Percentiles rank a stretch among this genome's conserved stretches.
Conservation (phyloP, 2,113 vertebrate genomes). For the Prietella phreatophila region DNA sequence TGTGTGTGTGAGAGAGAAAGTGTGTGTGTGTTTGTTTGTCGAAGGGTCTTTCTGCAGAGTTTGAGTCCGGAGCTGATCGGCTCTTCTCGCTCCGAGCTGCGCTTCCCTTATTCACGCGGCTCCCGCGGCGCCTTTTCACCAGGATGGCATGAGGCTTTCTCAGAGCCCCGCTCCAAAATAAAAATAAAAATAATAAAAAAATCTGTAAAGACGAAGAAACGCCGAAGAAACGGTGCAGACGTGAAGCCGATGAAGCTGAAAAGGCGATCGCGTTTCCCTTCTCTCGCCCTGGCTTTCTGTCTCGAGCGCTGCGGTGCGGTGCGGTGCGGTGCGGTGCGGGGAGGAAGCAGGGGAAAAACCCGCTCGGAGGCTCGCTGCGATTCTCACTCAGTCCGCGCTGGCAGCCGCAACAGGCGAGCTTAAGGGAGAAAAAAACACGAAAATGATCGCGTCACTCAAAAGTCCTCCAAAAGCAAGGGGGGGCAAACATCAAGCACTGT, state of each 20-base stretch:
- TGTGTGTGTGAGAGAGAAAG: conserved; percentile 15
- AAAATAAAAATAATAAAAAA: no score
- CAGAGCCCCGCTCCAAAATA: background rate
- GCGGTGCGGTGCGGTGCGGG: conserved; percentile 56
- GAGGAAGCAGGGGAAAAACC: conserved; percentile 52
- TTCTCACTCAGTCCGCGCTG: conserved; percentile 67
- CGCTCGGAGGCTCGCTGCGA: conserved; percentile 66
- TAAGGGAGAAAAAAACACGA: conserved; percentile 72
- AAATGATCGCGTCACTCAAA: conserved; percentile 90
- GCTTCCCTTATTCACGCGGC: conserved; percentile 59
- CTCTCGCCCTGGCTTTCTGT: conserved; percentile 38
- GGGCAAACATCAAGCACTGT: conserved; percentile 76
- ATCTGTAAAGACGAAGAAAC: background rate
- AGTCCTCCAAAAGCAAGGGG: conserved; percentile 71
- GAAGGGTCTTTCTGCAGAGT: conserved; percentile 66
- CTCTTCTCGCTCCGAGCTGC: conserved; percentile 61
- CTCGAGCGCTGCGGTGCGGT: conserved; percentile 54
- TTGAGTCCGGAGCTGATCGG: conserved; percentile 43
- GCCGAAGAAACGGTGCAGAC: conserved; percentile 55
- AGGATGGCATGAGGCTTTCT: conserved; percentile 62
- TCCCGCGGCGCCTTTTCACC: conserved; percentile 63
- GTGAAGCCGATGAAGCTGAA: conserved; percentile 36
- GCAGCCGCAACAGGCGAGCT: conserved; percentile 89
- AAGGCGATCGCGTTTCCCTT: conserved; percentile 63
- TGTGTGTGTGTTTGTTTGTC: conserved; percentile 13